Base-by-base conservation (phyloP, 23 tunicate genomes). In the Styela clava region DNA sequence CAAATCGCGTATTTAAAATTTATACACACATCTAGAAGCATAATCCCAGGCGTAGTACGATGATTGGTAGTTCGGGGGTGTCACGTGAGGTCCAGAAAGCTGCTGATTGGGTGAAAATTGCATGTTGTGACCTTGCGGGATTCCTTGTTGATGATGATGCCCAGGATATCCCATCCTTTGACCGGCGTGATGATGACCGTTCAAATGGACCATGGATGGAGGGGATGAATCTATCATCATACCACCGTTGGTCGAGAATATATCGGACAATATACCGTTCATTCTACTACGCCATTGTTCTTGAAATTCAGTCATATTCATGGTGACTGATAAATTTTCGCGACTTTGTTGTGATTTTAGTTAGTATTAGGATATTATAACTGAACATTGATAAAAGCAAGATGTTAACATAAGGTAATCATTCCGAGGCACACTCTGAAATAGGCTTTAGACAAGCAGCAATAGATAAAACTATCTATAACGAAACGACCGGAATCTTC, bases 261-360 rank as follows among this genome's bases (percentile, higher is more conserved):
- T 79, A 63, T 83, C 84, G 33, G 78, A 64, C 34, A 92, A 74
- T 2, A 92, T 84, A 27, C 97, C 91, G 79, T 92, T 87, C 97
- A 87, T 92, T 26, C 83, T 79, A 29, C 73, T 79, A 19, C 86
- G 73, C 90, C 90, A 91, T 82, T 86, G 97, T 64, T 86, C 85
- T 70, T 91, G 97, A 64, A 91, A 91, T 44, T 91, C 97, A 82
- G 81, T 85, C 67, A 88, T 73, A 69, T 88, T 88, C 87, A 88
- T 88, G 74, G 36, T 84, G 2, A 16, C 52, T 29, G 78, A 19
- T 24, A 18, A 56, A 20, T 56, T n/a, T n/a, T n/a, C n/a, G n/a
- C n/a, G n/a, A n/a, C n/a, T n/a, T n/a, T n/a, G n/a, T n/a, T n/a
- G n/a, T n/a, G n/a, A n/a, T n/a, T n/a, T n/a, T n/a, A n/a, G n/a